Evolutionary conservation across 1,140 invertebrate genomes (phyloP), one percentile per base, ranked within the genome.

Genomic region (Aphelenchoides fujianensis): DNA sequence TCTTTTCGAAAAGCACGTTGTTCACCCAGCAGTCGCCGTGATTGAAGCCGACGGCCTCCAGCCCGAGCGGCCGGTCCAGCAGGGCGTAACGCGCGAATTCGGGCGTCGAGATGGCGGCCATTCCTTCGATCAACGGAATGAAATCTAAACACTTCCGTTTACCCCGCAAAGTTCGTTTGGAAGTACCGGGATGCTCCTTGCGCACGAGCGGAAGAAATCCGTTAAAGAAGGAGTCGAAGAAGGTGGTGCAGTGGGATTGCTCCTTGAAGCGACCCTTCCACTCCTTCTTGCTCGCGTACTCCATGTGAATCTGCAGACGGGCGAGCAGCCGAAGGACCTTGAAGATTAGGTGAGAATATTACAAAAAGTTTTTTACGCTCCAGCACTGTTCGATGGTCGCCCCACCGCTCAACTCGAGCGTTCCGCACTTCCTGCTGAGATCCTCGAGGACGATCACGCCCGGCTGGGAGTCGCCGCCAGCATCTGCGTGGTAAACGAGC

Each of bases 21-120:
- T 66, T 66, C 12, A 53, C n/a, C 63, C 63, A 66, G 16, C 30
- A 62, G 5, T 66, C 63, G 19, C 63, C 63, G 2, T 66, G 63
- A 54, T 12, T 16, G 16, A 54, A 66, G 12, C 12, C 19, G 3
- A n/a, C 62, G 36, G 63, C 19, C 12, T 34, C 16, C 63, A 61
- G 27, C 2, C 36, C n/a, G n/a, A 34, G 27, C n/a, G 57, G 57
- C 2, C 57, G n/a, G n/a, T 2, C 28, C 27, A 19, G 19, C 2
- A 61, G 57, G 27, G 57, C 57, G 2, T 61, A 61, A 30, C 28
- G 28, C 2, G 16, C n/a, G 27, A 61, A 61, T 34, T 27, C 12
- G 12, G 12, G 12, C 12, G 12, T 48, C 12, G 41, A 12, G 41
- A 48, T 48, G 41, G 12, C 12, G 23, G 12, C 41, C 41, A 48